These are phyloP conservation scores for Cheilosia soror DNA, from an alignment of 2,888 invertebrate genomes.

Conservation along the genomic window DNA sequence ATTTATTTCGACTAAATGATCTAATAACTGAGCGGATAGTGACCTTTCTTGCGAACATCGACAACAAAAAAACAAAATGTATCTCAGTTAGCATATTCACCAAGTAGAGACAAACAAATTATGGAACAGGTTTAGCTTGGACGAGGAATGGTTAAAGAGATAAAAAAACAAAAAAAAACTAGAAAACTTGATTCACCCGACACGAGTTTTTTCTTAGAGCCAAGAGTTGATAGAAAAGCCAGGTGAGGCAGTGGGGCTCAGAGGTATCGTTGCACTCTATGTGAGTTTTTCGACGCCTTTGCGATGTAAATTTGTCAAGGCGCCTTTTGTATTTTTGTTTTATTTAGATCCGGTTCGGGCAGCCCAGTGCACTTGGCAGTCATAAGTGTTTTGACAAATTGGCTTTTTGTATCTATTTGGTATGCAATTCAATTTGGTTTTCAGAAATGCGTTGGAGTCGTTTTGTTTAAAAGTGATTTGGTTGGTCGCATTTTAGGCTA, in stretches of 20 bases:
- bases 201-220: slow-evolving; percentile 37
- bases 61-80: background rate
- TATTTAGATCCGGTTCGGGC: slow-evolving; percentile 66
- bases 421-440: background rate
- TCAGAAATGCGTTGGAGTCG: slow-evolving; percentile 1
- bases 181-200: slow-evolving; percentile 68
- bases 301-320: slow-evolving; percentile 49
- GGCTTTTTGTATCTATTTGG: background rate
- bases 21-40: slow-evolving; percentile 71
- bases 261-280: slow-evolving; percentile 55
- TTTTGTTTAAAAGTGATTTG: no score
- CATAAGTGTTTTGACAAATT: slow-evolving; percentile 20
- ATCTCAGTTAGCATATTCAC: slow-evolving; percentile 56
- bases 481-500: no score
- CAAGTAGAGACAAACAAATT: slow-evolving; percentile 26
- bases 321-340: slow-evolving; percentile 4
- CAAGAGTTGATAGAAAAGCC: slow-evolving; percentile 15
- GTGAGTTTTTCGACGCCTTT: slow-evolving; percentile 43
- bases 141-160: slow-evolving; percentile 19
- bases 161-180: background rate
- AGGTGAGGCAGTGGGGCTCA: background rate
- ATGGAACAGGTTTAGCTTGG: slow-evolving; percentile 59
- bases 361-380: slow-evolving; percentile 57
- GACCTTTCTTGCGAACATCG: slow-evolving; percentile 56
- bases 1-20: slow-evolving; percentile 60